These are phyloP conservation scores for Drosophila arizonae DNA, from an alignment of 1,140 invertebrate genomes.

Conservation along the genomic window DNA sequence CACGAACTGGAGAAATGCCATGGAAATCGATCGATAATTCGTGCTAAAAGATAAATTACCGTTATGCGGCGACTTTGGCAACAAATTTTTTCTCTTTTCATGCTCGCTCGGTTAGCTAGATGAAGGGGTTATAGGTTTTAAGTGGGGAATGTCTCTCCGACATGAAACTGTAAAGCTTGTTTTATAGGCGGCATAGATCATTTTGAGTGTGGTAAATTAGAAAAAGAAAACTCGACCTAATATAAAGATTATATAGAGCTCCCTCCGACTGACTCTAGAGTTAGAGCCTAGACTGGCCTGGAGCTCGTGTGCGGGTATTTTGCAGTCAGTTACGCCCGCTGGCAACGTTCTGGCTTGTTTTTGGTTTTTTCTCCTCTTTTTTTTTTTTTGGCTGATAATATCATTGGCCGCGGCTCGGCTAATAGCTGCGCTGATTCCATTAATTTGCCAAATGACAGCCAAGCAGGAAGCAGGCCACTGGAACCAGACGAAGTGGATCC, in stretches of 20 bases:
- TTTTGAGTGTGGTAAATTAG: too few species aligned
- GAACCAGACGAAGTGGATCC: constrained; percentile 14
- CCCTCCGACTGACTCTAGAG: too few species aligned
- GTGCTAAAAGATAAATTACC: constrained; percentile 79
- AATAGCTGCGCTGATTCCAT: constrained; percentile 79
- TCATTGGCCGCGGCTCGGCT: constrained; percentile 63
- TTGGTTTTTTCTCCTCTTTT: constrained; percentile 2
- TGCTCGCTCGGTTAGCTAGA: too few species aligned
- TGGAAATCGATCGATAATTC: constrained; percentile 74
- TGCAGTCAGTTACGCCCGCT: too few species aligned
- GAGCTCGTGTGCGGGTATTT: too few species aligned
- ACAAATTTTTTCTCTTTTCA: constrained; percentile 1
- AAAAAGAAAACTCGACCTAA: too few species aligned
- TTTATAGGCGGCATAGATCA: too few species aligned
- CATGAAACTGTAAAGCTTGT: too few species aligned
- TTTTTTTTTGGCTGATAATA: constrained; percentile 27
- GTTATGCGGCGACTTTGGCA: constrained; percentile 42
- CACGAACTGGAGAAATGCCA: constrained; percentile 55
- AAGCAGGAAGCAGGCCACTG: constrained; percentile 31
- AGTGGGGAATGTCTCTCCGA: too few species aligned
- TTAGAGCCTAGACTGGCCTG: too few species aligned
- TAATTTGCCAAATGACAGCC: constrained; percentile 77
- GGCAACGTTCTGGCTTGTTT: not conserved
- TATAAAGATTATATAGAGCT: too few species aligned
- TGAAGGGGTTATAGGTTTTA: not conserved